Evolutionary conservation across 2,113 vertebrate genomes (phyloP), one percentile per base, ranked within the genome.

Genomic region (Isurus oxyrinchus): DNA sequence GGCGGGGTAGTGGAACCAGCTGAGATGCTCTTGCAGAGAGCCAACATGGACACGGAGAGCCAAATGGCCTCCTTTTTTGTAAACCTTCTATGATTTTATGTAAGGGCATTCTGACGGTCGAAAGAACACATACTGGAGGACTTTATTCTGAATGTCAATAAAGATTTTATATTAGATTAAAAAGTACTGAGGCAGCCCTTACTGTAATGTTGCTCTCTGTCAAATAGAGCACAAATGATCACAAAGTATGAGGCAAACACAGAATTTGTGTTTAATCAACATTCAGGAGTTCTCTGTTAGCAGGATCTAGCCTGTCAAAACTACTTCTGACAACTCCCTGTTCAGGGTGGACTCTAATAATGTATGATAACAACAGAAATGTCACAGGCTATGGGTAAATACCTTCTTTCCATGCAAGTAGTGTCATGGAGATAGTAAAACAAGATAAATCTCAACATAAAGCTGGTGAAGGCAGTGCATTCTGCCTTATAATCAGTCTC

Each of bases 251-350:
- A 94, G 27, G 67, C 44, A 95, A 95, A 72, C 66, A 95, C 10
- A 72, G 27, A 95, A 55, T 10, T 72, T 95, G 3, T 95, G 94
- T 95, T 95, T 55, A 72, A 76, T 76, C 94, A 95, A 76, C 94
- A 95, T 44, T 55, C 66, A 95, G 49, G 94, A 95, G 76, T 76
- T 95, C 63, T 67, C 21, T 53, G 49, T 76, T 95, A 72, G 67
- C 94, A 55, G 35, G 94, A 95, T 95, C 53, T 31, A 95, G 31
- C 67, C 67, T 69, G 94, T 35, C 66, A 19, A 72, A 72, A 63
- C 88, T 91, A 59, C 88, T 91, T 57, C 88, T 59, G 88, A 55
- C 88, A 59, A 55, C 88, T 91, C 27, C 25, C 44, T 76, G 67
- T 23, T 7, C 10, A 55, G 94, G 13, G 94, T 67, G 44, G 67